These are phyloP conservation scores for Vidua macroura DNA, from an alignment of 2,113 vertebrate species.

Conservation along the genomic window DNA sequence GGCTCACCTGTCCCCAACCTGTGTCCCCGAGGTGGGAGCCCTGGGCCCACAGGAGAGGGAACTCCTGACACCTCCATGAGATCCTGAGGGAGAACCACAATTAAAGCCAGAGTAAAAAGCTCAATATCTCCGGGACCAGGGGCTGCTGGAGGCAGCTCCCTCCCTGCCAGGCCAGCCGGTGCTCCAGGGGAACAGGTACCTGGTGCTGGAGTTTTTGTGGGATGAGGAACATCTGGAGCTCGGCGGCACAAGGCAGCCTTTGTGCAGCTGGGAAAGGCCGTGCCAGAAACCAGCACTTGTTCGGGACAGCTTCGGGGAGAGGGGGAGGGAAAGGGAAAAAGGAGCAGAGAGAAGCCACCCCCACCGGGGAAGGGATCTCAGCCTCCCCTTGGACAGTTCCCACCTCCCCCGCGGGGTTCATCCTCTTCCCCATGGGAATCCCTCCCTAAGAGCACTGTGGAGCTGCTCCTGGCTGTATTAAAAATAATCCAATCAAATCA, in stretches of 20 bases:
- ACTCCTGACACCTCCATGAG: accelerated
- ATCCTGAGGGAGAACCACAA: neutral
- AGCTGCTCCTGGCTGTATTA: neutral
- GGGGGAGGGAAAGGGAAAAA: neutral
- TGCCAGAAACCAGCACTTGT: slow-evolving; percentile 45
- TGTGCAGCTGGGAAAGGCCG: slow-evolving; percentile 49
- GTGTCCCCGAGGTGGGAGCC: neutral
- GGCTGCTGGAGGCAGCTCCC: neutral
- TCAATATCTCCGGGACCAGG: neutral
- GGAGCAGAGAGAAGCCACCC: neutral
- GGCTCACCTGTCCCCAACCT: neutral
- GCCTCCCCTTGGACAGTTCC: neutral
- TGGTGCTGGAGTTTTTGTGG: neutral
- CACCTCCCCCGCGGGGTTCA: accelerated
- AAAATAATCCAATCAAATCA: accelerated
- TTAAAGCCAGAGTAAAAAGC: neutral
- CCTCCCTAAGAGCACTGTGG: neutral
- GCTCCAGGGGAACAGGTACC: slow-evolving; percentile 50
- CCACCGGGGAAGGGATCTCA: neutral
- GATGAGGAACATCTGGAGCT: slow-evolving; percentile 73
- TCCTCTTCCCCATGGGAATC: neutral
- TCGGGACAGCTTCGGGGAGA: neutral
- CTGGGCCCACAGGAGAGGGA: neutral
- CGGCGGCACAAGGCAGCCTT: slow-evolving; percentile 63
- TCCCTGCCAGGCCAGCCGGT: neutral